Conservation (phyloP, 2,113 vertebrate genomes). For the Cariama cristata region DNA sequence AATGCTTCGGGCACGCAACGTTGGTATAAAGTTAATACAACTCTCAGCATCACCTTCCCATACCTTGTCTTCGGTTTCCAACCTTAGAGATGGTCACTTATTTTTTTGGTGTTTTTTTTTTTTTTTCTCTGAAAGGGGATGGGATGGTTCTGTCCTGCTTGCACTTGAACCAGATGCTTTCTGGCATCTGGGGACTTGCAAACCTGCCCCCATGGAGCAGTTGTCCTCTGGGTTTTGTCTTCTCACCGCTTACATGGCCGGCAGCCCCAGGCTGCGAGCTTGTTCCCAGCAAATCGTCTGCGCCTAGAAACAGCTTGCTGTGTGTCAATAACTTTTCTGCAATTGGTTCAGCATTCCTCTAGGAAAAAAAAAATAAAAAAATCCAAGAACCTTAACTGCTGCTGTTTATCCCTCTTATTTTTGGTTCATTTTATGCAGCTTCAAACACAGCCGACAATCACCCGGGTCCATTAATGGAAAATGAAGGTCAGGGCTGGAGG, state of each 20-base stretch:
- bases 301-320: not conserved
- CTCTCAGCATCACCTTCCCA: rapidly evolving
- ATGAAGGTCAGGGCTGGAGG: constrained; percentile 73
- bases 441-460: constrained; percentile 54
- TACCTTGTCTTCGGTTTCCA: not conserved
- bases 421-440: constrained; percentile 64
- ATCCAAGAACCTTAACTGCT: constrained; percentile 31
- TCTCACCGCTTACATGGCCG: not conserved
- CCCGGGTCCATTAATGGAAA: constrained; percentile 67
- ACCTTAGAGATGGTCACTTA: rapidly evolving
- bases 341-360: constrained; percentile 35
- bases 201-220: rapidly evolving
- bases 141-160: not conserved
- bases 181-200: not conserved
- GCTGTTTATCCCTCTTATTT: constrained; percentile 69
- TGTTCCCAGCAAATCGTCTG: not conserved
- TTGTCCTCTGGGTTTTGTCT: not conserved
- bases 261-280: not conserved
- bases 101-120: not conserved
- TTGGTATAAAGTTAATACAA: rapidly evolving
- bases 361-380: not conserved
- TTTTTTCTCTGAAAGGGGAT: rapidly evolving
- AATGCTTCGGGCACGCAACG: rapidly evolving
- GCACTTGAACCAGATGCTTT: not conserved
- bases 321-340: not conserved